Evolutionary conservation across 2,888 invertebrate species (phyloP), one percentile per base, ranked within the genome.

Genomic region (Nomada ferruginata): DNA sequence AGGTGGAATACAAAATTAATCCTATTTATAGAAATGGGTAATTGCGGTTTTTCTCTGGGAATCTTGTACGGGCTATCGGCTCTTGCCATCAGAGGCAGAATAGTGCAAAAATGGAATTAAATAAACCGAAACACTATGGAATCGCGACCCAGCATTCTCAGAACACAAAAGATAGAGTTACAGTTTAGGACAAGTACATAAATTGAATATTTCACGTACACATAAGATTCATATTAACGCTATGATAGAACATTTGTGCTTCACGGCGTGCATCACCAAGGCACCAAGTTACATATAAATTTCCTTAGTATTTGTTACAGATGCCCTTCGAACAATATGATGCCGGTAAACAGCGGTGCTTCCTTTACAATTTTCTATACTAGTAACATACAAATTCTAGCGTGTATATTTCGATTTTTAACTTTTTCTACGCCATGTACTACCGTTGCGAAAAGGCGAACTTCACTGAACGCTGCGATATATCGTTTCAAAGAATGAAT

Each of bases 201-300:
- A 65, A 72, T 3, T 2, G 53, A 53, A 72, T 66, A 66, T 76
- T 55, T 53, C 65, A 66, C 23, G 47, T 50, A 60, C 50, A 36
- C 53, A n/a, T 50, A 53, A 57, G 53, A 71, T 76, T 61, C 66
- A 79, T 79, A 71, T 76, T 71, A 79, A 76, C 61, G 60, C 71
- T 60, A 66, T 29, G 53, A 76, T 66, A 65, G 66, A 71, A 76
- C 42, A 47, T 66, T 60, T 60, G 57, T 55, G 57, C 47, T 70
- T 50, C 50, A 36, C 23, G 11, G 36, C 10, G 47, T 42, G 36
- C 61, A 63, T 71, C 76, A 66, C 76, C 20, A 64, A 50, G 57
- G 52, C 23, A 15, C 53, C 20, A 53, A 44, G 44, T 59, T 23
- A 71, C 13, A 23, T 20, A 15, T 2, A 20, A 60, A 20, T 72